Base-by-base conservation (phyloP, 2,113 vertebrate genomes). In the Crotalus helleri region DNA sequence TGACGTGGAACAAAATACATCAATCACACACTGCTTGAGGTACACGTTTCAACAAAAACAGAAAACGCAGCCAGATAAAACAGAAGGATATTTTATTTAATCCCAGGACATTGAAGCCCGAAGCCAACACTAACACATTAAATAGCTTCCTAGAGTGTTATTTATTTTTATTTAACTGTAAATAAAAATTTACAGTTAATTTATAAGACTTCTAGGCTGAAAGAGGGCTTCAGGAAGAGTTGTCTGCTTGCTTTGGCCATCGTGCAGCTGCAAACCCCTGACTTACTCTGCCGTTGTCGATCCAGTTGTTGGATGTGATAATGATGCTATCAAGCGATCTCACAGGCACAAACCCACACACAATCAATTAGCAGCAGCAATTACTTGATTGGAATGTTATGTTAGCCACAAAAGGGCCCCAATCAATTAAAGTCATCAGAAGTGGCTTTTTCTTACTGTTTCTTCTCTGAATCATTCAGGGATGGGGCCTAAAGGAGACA, bases 1-100 rank as follows among this genome's bases (percentile, higher is more conserved):
- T 95, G 98, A 99, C 53, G 98, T 99, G 97, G 98, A 99, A 97
- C 98, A 99, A 98, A 99, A 99, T 97, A 99, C 98, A 33, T 99
- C 98, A 64, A 99, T 99, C 97, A 99, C 98, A 0, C 98, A 99
- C 97, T 99, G 98, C 95, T 98, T 99, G 95, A 98, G 98, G 98
- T 99, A 96, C 1, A 51, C 13, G 8, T 90, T 29, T 8, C 4
- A 39, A 29, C 3, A 33, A 57, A 74, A 19, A 11, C 11, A 21
- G 33, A 26, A 59, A 33, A 24, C 5, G 10, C 57, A 58, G 19
- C 55, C 51, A 85, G 44, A 54, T 55, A 88, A 26, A 88, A 23
- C 33, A 74, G 17, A 2, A 5, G 64, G 29, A 12, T 39, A 5
- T 4, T 51, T 51, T 19, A 17, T 10, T 17, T 49, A 33, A 64